Conservation (phyloP, 2,113 vertebrate genomes). For the Anser cygnoides region DNA sequence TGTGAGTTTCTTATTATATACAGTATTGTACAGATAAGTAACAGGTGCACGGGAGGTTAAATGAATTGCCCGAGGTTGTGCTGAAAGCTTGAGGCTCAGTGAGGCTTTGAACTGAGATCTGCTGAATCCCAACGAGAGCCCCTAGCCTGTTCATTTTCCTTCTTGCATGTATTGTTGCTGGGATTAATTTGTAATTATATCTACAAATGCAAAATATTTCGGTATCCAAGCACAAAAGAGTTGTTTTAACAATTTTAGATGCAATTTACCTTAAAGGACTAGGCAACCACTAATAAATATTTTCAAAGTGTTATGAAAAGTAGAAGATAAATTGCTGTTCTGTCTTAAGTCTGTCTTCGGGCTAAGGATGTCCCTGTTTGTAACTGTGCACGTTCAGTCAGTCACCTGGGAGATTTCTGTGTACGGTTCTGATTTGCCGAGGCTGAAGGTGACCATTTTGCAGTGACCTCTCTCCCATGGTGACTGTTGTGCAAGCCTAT, state of each 20-base stretch:
- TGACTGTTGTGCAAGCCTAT: not conserved
- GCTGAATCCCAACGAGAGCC: conserved; percentile 4
- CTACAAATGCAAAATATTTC: not conserved
- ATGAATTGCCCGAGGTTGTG: conserved; percentile 22
- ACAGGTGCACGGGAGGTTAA: conserved; percentile 8
- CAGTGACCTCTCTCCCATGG: not conserved
- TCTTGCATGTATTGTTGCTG: not conserved
- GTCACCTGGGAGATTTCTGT: not conserved
- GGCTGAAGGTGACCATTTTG: not conserved
- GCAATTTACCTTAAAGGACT: not conserved
- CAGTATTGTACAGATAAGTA: not conserved
- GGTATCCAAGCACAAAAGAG: not conserved
- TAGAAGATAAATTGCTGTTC: conserved; percentile 3
- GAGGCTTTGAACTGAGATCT: conserved; percentile 46
- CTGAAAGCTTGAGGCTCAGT: conserved; percentile 6
- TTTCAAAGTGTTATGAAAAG: not conserved
- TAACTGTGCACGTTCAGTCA: not conserved
- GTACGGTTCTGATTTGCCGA: not conserved
- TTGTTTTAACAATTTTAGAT: not conserved
- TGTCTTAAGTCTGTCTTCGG: not conserved
- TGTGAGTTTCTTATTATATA: not conserved
- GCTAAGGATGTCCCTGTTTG: not conserved
- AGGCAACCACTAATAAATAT: not conserved
- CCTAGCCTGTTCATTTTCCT: conserved; percentile 26
- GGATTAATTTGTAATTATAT: not conserved